Evolutionary conservation across 2,113 vertebrate genomes (phyloP).

Genomic region (Buteo buteo): DNA sequence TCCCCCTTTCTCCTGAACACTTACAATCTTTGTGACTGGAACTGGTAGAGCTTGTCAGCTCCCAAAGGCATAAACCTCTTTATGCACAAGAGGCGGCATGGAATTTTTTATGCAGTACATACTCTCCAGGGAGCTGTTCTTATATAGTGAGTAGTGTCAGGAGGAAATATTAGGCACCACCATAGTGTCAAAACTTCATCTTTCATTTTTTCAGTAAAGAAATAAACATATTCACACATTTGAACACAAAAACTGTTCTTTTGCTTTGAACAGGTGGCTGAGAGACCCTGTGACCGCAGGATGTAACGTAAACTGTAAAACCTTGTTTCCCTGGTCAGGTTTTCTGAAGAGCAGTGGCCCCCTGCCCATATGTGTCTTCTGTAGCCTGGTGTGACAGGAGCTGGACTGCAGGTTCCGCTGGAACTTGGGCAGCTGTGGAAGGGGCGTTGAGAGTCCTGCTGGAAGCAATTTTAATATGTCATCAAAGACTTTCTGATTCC

Average conservation of each 20-base stretch:
- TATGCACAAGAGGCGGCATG: background rate
- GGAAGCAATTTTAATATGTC: background rate
- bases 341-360: background rate
- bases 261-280: background rate
- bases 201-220: background rate
- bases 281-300: background rate
- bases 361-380: background rate
- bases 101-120: background rate
- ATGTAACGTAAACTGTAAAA: background rate
- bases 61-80: background rate
- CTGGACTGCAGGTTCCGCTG: background rate
- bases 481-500: background rate
- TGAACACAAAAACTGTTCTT: background rate
- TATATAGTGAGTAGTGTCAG: background rate
- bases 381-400: background rate
- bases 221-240: background rate
- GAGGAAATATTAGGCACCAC: background rate
- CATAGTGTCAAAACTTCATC: background rate
- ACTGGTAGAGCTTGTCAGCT: background rate
- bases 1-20: background rate
- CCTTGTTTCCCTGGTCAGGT: background rate
- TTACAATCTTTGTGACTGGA: background rate
- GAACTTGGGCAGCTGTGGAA: background rate
- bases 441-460: background rate
- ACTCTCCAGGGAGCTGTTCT: background rate